Base-by-base conservation (phyloP, 2,797 vertebrate genomes). In the Poeciliopsis turneri region DNA sequence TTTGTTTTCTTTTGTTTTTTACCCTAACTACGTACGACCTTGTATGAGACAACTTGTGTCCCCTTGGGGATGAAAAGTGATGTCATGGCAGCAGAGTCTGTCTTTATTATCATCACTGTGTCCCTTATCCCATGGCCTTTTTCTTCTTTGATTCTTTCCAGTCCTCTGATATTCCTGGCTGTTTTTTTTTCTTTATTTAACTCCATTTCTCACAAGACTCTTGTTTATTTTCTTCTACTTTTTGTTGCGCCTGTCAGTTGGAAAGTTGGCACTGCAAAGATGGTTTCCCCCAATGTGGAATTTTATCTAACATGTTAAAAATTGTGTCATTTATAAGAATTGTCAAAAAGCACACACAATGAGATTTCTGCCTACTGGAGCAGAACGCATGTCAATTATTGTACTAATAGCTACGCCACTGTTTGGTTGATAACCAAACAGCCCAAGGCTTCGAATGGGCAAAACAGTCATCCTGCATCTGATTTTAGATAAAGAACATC, bases 71-170 rank as follows among this genome's bases (percentile, higher is more conserved):
- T 72, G 76, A 80, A 84, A 79, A 77, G 73, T 91, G 88, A 92
- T 89, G 89, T 90, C 88, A 92, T 89, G 55, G 87, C 61, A 76
- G 77, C 66, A 43, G 70, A 91, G 91, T 93, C 90, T 84, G 51
- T 30, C 84, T 92, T 89, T 85, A 85, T 94, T 92, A 90, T 0
- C 80, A 71, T 93, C 90, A 90, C 70, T 51, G 51, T 53, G 72
- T 83, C 75, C 43, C 16, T 85, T 84, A 76, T 85, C 30, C 76
- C 71, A 11, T 85, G 46, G 45, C 57, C 77, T 87, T 72, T 45
- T 88, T 77, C 77, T 64, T 76, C 46, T 78, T 68, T 75, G 68
- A 71, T 61, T 70, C 57, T 70, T 66, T 28, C 33, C 66, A 20
- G n/a, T 49, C 7, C 16, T 23, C 12, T 70, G 49, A 76, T 75